Evolutionary conservation across 2,888 invertebrate genomes (phyloP).

Genomic region (Therioaphis trifolii): DNA sequence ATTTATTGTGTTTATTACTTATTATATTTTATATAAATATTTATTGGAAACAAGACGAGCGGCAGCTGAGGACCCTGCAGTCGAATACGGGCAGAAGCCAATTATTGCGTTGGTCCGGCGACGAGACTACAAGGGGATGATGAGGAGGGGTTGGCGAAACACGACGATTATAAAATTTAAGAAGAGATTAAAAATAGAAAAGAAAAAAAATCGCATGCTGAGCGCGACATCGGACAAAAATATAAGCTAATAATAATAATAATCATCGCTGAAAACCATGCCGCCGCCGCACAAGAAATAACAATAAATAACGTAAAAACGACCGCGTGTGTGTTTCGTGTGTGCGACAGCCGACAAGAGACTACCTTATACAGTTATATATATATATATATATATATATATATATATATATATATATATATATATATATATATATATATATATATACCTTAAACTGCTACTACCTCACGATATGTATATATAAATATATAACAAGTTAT

Average conservation of each 20-base stretch:
- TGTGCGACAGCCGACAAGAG: background rate
- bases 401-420: too few species aligned
- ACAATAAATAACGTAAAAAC: conserved; percentile 34
- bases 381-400: too few species aligned
- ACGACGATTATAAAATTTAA: too few species aligned
- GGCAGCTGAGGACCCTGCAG: background rate
- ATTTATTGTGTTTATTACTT: conserved; percentile 37
- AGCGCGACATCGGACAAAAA: background rate
- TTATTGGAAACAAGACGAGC: background rate
- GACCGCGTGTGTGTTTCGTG: background rate
- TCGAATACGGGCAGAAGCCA: background rate
- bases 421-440: too few species aligned
- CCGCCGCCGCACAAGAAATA: conserved; percentile 10
- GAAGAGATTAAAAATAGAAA: too few species aligned
- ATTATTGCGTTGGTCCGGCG: too few species aligned
- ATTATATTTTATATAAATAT: background rate
- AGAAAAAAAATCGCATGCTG: conserved; percentile 31
- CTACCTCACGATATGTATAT: too few species aligned
- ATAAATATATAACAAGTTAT: too few species aligned
- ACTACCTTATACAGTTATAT: background rate
- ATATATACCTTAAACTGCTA: too few species aligned
- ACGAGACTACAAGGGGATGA: too few species aligned
- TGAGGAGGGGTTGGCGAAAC: too few species aligned
- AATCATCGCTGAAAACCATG: too few species aligned
- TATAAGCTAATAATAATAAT: conserved; percentile 20